A percentile compares a stretch with the other conserved stretches of the same genome.
These are phyloP conservation scores for Syrrhaptes paradoxus DNA, from an alignment of 2,113 vertebrate genomes.

Conservation along the genomic window DNA sequence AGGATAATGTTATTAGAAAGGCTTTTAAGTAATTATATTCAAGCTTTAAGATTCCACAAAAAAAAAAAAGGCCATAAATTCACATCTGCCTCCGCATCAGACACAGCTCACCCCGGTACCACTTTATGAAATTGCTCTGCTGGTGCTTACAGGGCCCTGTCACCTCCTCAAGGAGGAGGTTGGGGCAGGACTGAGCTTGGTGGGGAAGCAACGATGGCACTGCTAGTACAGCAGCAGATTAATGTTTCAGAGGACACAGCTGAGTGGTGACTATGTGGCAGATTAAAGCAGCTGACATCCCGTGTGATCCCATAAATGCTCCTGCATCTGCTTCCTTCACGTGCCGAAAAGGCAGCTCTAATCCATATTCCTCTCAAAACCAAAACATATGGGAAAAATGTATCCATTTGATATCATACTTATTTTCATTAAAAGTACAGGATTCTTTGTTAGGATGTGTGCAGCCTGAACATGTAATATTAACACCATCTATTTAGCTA, in stretches of 20 bases:
- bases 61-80: background rate
- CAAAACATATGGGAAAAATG: background rate
- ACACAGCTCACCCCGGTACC: background rate
- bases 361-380: background rate
- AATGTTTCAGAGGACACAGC: background rate
- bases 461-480: background rate
- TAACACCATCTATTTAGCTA: background rate
- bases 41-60: background rate
- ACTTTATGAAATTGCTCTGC: accelerated
- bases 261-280: background rate
- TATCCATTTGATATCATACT: background rate
- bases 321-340: background rate
- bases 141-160: background rate
- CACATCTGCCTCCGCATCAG: accelerated
- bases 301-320: background rate
- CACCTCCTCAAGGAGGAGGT: background rate
- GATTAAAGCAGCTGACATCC: background rate
- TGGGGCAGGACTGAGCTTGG: background rate
- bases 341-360: background rate
- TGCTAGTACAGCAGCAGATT: background rate
- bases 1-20: background rate
- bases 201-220: background rate
- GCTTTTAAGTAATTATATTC: background rate
- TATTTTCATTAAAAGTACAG: background rate
- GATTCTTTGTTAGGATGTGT: background rate